phyloP scores from a whole-genome alignment of 2,797 vertebrate genomes.

The Loris lydekkerianus region DNA sequence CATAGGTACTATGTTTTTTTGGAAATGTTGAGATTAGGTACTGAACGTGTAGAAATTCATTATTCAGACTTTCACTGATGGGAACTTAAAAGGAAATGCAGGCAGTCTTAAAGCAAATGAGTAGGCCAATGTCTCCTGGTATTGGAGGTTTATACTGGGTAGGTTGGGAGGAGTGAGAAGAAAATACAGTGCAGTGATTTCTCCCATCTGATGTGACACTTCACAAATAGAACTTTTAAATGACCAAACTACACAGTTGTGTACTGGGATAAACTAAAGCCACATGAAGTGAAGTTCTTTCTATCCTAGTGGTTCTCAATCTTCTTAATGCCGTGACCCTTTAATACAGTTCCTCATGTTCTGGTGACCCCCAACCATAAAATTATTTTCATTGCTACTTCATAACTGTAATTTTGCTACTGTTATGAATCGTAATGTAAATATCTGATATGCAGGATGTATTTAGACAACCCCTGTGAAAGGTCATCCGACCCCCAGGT shows the following conservation, averaged over 20 bases:
- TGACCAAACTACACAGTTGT: background rate
- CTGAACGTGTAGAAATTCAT: background rate
- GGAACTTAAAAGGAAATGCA: background rate
- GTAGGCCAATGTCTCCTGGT: fast-evolving
- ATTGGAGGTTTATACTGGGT: background rate
- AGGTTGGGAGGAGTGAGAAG: background rate
- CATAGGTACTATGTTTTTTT: background rate
- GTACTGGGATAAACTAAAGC: background rate
- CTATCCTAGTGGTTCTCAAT: background rate
- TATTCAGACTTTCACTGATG: background rate
- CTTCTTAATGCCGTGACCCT: too few relatives aligned
- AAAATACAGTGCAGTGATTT: background rate
- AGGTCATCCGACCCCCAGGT: too few relatives aligned
- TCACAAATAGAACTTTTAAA: background rate
- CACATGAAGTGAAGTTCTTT: background rate
- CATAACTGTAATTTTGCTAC: too few relatives aligned
- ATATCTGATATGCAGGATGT: too few relatives aligned
- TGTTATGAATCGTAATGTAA: too few relatives aligned
- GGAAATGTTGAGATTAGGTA: constrained; percentile 1
- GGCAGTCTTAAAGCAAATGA: too few relatives aligned
- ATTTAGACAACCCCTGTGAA: too few relatives aligned
- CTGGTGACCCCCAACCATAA: too few relatives aligned
- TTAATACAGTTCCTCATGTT: too few relatives aligned
- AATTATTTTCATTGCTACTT: too few relatives aligned
- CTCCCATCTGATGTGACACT: background rate